Evolutionary conservation across 2,797 vertebrate genomes (phyloP).

Genomic region (Loris lydekkerianus): DNA sequence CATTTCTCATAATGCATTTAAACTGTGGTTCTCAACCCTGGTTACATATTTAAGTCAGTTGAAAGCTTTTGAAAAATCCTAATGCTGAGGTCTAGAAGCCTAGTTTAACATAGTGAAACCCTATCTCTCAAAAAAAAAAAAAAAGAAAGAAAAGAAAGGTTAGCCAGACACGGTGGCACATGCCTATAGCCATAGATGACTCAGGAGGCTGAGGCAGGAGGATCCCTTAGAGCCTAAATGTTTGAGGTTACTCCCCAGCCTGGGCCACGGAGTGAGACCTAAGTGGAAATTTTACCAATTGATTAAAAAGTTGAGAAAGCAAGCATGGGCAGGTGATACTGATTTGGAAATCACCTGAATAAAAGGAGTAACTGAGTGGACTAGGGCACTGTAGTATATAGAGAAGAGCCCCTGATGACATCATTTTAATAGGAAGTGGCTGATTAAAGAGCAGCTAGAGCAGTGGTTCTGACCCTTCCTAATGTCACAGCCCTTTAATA

Average conservation of each 20-base stretch:
- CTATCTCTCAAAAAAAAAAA: not conserved
- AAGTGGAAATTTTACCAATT: not conserved
- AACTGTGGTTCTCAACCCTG: not conserved
- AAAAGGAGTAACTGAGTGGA: not conserved
- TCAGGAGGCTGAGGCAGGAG: not conserved
- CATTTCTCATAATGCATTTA: not conserved
- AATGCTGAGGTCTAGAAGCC: not conserved
- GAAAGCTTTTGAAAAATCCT: not conserved
- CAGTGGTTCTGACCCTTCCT: too few species aligned
- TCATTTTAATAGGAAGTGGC: not conserved
- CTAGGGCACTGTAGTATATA: not conserved
- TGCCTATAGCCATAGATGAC: not conserved
- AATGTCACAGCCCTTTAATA: too few species aligned
- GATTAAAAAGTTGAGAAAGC: slow-evolving; percentile 11
- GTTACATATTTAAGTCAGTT: not conserved
- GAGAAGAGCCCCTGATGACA: not conserved
- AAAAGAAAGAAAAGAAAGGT: not conserved
- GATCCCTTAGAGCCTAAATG: not conserved
- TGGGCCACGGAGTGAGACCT: not conserved
- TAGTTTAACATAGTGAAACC: not conserved
- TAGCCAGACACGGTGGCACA: not conserved
- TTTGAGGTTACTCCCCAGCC: not conserved
- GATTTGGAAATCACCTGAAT: not conserved
- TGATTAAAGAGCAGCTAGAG: not conserved
- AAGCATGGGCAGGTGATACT: not conserved